phyloP scores from a whole-genome alignment of 2,888 invertebrate species.

The Azorinus chamasolen region DNA sequence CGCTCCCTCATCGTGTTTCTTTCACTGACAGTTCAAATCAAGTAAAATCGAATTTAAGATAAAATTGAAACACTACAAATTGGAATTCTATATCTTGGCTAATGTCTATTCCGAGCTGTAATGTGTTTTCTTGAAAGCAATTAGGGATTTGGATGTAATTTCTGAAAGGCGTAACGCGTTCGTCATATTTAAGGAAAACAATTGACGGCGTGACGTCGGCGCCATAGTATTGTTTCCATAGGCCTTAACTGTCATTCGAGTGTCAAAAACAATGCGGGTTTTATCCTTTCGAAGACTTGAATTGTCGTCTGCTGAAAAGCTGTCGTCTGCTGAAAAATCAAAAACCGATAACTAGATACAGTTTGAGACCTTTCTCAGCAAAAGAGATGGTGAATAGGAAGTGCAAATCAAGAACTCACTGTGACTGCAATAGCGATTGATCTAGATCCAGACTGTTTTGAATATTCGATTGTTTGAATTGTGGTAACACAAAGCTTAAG shows the following conservation, averaged over 20 bases:
- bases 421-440: no score
- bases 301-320: no score
- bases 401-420: no score
- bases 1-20: conserved; percentile 14
- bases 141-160: no score
- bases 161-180: conserved; percentile 34
- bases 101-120: conserved; percentile 18
- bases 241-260: conserved; percentile 25
- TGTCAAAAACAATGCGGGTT: conserved; percentile 35
- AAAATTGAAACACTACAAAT: conserved; percentile 30
- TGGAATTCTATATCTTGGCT: conserved; percentile 27
- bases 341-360: no score
- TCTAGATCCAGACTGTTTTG: no score
- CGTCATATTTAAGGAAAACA: conserved; percentile 36
- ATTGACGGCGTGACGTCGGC: conserved; percentile 40
- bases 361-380: no score
- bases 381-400: no score
- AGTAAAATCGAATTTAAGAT: conserved; percentile 25
- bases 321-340: no score
- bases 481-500: conserved; percentile 2
- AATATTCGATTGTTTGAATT: no score
- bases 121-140: no score
- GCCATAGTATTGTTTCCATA: conserved; percentile 32
- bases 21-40: conserved; percentile 26
- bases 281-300: neutral